Percentiles rank a stretch among this genome's conserved stretches.
Evolutionary conservation across 2,888 invertebrate genomes (phyloP).

Genomic region (Caenorhabditis drosophilae): DNA sequence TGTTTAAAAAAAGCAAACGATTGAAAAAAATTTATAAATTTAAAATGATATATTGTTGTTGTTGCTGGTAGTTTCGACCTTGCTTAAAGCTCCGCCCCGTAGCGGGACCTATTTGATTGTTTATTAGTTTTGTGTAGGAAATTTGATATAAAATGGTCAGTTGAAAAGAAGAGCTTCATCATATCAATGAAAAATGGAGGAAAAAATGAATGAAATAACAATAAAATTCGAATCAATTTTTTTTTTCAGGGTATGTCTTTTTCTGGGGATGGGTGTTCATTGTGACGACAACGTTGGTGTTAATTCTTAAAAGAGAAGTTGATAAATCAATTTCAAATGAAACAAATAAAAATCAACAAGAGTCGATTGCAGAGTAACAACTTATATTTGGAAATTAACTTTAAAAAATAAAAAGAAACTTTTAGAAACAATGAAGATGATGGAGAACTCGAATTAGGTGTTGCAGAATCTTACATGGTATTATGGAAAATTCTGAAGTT

Average conservation of each 20-base stretch:
- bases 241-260: conserved; percentile 80
- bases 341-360: neutral
- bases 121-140: too few species aligned
- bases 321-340: conserved; percentile 70
- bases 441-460: conserved; percentile 71
- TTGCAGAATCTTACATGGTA: conserved; percentile 81
- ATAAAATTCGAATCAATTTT: too few species aligned
- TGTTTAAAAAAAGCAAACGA: too few species aligned
- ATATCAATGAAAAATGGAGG: too few species aligned
- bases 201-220: too few species aligned
- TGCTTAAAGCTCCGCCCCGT: too few species aligned
- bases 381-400: neutral
- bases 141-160: too few species aligned
- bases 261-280: conserved; percentile 95
- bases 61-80: too few species aligned
- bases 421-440: conserved; percentile 70
- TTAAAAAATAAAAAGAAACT: neutral
- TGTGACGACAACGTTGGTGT: conserved; percentile 85
- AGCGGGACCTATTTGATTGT: too few species aligned
- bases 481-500: conserved; percentile 83
- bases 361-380: neutral
- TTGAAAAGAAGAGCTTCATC: too few species aligned
- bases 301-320: conserved; percentile 84
- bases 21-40: too few species aligned
- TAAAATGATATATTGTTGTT: too few species aligned